Conservation (phyloP, 2,888 invertebrate genomes). For the Polymixis flavicincta region DNA sequence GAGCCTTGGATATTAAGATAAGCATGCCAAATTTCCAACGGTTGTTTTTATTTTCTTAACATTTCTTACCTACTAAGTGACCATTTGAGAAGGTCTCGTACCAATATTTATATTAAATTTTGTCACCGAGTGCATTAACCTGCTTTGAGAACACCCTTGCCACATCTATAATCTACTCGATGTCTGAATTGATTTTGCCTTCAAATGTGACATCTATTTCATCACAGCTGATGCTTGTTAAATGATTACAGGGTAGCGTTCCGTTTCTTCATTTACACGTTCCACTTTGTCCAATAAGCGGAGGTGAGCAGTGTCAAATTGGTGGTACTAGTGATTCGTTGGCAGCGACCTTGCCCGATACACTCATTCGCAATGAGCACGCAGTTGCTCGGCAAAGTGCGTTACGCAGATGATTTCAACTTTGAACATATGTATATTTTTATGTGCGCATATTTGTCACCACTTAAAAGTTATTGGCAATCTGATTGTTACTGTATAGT, state of each 20-base stretch:
- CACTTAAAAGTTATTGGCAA: constrained; percentile 60
- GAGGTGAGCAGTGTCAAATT: constrained; percentile 88
- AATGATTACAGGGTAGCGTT: constrained; percentile 83
- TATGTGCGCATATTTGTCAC: constrained; percentile 42
- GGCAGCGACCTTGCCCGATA: constrained; percentile 78
- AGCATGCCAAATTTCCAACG: neutral
- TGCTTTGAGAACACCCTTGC: constrained; percentile 58
- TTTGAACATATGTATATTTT: constrained; percentile 44
- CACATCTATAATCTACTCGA: constrained; percentile 70
- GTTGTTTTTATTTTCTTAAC: constrained; percentile 19
- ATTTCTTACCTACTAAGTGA: constrained; percentile 12
- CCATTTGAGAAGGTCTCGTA: constrained; percentile 17
- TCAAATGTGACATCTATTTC: constrained; percentile 82
- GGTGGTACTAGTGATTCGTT: constrained; percentile 80
- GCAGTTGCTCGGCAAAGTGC: constrained; percentile 59
- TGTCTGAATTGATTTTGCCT: constrained; percentile 83
- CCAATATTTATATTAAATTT: constrained; percentile 37
- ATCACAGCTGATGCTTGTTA: constrained; percentile 81
- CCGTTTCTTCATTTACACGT: constrained; percentile 88
- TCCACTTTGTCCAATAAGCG: constrained; percentile 87
- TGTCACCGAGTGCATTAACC: constrained; percentile 52
- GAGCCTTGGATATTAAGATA: constrained; percentile 20
- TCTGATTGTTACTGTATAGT: constrained; percentile 46
- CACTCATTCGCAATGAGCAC: constrained; percentile 61
- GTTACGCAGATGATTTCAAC: constrained; percentile 59